Base-by-base conservation (phyloP, 2,888 invertebrate genomes). In the Lasioglossum figueresi region DNA sequence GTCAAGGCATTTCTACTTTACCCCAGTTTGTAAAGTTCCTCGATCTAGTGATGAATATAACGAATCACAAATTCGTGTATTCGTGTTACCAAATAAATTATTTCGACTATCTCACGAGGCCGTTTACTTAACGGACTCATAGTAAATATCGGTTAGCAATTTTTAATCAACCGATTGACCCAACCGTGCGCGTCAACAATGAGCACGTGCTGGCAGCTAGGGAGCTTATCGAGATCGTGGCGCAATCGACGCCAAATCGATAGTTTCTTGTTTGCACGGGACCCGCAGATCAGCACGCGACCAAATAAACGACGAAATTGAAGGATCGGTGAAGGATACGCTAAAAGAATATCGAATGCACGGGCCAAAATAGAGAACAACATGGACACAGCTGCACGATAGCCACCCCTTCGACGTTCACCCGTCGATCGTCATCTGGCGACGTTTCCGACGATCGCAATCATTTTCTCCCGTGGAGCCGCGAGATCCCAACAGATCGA, bases 331-430 rank as follows among this genome's bases (percentile, higher is more conserved):
- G 19, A 63, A 63, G 59, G 16, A 63, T 34, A 68, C 68, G 68
- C 12, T 68, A 68, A 74, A 6, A 74, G 71, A 78, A 71, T 72
- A 79, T 43, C 78, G 40, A 73, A 74, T 4, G 43, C 31, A 63
- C 37, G 34, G 12, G 23, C 23, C 37, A 10, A 37, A 37, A 63
- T 19, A 19, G 59, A 10, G 37, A 37, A 40, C 74, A 31, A 72
- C 74, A n/a, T 68, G 66, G 40, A 73, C 72, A 31, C 79, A 84
- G 84, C 83, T 85, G 85, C 76, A 40, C 68, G 63, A 77, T 82
- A 34, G 12, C 48, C 19, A 66, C 80, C 82, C 83, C 75, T 88
- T 88, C 59, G 59, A 31, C 8, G 48, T 75, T 83, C 84, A 86
- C 86, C 84, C 45, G 31, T 68, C 48, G 59, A 81, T 84, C 84